Conservation (phyloP, 1,140 invertebrate species). For the Polypedilum vanderplanki region DNA sequence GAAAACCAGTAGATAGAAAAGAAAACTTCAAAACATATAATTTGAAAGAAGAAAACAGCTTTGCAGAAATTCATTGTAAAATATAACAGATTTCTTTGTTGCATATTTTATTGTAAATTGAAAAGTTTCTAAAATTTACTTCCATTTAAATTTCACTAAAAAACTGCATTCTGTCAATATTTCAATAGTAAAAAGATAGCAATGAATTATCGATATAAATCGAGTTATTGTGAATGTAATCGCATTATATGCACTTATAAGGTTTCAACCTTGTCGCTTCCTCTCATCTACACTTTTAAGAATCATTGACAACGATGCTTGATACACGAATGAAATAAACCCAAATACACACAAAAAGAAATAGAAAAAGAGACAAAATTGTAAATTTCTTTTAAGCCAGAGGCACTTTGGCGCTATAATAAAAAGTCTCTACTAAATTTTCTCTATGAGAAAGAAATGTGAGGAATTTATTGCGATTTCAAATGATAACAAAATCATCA, state of each 20-base stretch:
- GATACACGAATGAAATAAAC: background rate
- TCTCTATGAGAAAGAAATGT: background rate
- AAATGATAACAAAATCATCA: conserved; percentile 9
- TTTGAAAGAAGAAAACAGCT: too few species aligned
- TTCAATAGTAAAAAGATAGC: too few species aligned
- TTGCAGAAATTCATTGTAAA: too few species aligned
- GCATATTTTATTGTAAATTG: too few species aligned
- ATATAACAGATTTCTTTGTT: too few species aligned
- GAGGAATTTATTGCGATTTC: conserved; percentile 2
- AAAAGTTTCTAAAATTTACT: too few species aligned
- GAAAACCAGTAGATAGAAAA: too few species aligned
- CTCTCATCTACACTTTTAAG: background rate
- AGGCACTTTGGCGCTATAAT: background rate
- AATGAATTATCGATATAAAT: background rate
- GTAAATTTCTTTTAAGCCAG: background rate
- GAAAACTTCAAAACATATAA: too few species aligned
- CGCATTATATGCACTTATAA: background rate
- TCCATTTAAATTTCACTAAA: too few species aligned
- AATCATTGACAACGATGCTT: background rate
- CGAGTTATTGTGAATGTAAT: background rate
- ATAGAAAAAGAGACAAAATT: background rate
- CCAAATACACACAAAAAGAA: background rate
- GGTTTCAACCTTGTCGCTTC: background rate
- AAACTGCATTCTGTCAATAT: too few species aligned
- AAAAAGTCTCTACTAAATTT: background rate